Evolutionary conservation across 23 tunicate genomes (phyloP), one percentile per base, ranked within the genome.

Genomic region (Trididemnum nubilum): DNA sequence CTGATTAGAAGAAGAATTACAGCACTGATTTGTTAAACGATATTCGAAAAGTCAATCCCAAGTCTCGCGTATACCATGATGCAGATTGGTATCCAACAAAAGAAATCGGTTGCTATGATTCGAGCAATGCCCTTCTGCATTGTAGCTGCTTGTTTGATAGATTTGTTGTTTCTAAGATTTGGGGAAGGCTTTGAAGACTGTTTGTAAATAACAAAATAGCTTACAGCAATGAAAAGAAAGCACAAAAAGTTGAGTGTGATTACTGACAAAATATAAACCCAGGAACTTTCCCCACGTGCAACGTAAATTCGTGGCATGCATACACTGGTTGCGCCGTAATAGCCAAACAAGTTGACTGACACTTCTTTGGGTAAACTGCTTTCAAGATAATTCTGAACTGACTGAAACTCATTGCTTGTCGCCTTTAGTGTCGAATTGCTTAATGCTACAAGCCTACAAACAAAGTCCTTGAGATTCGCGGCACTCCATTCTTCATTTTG

Each of bases 261-360:
- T 34, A 82, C 19, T 12, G 71, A 33, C 0, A 67, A 27, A 2
- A 79, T 63, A 57, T 82, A 82, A 26, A 71, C 79, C 86, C 86
- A 82, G n/a, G 79, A 73, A 9, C 22, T 15, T 23, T 82, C 79
- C 1, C 67, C 69, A 21, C 28, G 15, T 71, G 73, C 25, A 22
- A 73, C 87, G 39, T 36, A 83, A 0, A 83, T 36, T n/a, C 81
- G 36, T 24, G 87, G 87, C 81, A 83, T 34, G 52, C 87, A 83
- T 27, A 83, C 87, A 26, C 81, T 61, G 30, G 81, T 83, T 36
- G 73, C 87, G 1, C 81, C 37, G 66, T 83, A 83, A 59, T 83
- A 83, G 15, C 87, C 87, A 50, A 83, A 83, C 64, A 25, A 59
- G 12, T 65, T 73, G n/a, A 38, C 75, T 1, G 72, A 27, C 28